Evolutionary conservation across 2,113 vertebrate species (phyloP), one percentile per base, ranked within the genome.

Genomic region (Percina caprodes): DNA sequence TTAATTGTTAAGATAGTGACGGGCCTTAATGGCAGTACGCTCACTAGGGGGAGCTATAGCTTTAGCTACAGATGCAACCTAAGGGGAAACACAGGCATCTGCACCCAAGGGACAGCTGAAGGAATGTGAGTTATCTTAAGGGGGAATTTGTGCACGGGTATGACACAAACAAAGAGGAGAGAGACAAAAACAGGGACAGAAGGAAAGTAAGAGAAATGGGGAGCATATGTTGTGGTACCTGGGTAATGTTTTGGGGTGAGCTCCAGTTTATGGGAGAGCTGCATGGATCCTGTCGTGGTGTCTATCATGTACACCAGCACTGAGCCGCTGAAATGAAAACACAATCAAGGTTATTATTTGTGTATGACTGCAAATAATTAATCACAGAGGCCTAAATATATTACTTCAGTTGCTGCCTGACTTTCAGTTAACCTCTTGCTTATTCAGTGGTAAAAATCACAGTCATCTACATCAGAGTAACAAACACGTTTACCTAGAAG

Each of bases 231-330:
- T 21, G 51, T 78, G 93, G 93, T 93, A 99, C 98, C 98, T 92
- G 98, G 98, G 91, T 99, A 99, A 72, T 99, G 98, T 95, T 99
- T 99, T 62, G 98, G 97, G 84, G 97, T 99, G 82, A 99, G 93
- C 87, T 99, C 98, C 94, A 99, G 94, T 89, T 97, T 99, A 94
- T 99, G 98, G 51, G 97, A 99, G 18, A 99, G 94, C 90, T 98
- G 97, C 98, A 99, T 98, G 65, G 97, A 96, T 66, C 98, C 98
- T 51, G 97, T 99, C 5, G 97, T 94, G 79, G 95, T 97, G 94
- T 99, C 98, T 75, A 99, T 96, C 33, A 97, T 97, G 93, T 97
- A 99, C 75, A 99, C 98, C 86, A 99, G 95, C 82, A 99, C 98
- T 15, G 97, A 97, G 71, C 98, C 98, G 13, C 98, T 99, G 94